Percentiles rank a stretch among this genome's conserved stretches.
Evolutionary conservation across 53 echinoderm and acorn worm genomes (phyloP).

Genomic region (Henricia sp.): DNA sequence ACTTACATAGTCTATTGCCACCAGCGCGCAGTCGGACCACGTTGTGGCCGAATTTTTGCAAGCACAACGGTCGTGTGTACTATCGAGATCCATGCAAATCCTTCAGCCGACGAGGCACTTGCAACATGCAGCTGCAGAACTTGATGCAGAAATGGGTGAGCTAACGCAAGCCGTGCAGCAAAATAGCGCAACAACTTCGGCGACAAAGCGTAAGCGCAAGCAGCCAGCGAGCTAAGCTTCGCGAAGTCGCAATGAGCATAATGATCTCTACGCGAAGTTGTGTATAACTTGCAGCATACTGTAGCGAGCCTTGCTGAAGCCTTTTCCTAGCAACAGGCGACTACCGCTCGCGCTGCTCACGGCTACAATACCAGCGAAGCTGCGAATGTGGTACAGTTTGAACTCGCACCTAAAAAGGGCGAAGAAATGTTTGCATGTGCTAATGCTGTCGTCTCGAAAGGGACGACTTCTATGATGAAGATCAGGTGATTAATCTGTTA

Average conservation of each 20-base stretch:
- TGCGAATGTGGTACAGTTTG: neutral
- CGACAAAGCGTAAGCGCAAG: neutral
- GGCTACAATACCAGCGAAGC: neutral
- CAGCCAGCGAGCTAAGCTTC: neutral
- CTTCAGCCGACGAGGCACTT: neutral
- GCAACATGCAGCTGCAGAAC: neutral
- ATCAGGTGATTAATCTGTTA: neutral
- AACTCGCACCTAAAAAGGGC: neutral
- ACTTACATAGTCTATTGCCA: too few species aligned
- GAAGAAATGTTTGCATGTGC: neutral
- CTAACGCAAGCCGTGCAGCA: neutral
- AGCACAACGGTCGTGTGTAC: too few species aligned
- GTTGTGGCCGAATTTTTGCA: too few species aligned
- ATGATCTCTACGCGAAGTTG: neutral
- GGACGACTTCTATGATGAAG: neutral
- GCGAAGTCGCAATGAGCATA: neutral
- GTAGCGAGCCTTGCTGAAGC: constrained; percentile 6
- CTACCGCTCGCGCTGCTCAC: neutral
- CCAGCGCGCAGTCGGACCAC: too few species aligned
- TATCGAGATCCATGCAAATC: neutral
- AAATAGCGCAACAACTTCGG: neutral
- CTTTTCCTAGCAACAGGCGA: neutral
- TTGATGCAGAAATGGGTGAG: neutral
- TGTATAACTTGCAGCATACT: neutral
- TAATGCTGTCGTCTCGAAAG: neutral